A percentile compares a stretch with the other conserved stretches of the same genome.
Conservation (phyloP, 2,888 invertebrate genomes). For the Mythimna loreyi region DNA sequence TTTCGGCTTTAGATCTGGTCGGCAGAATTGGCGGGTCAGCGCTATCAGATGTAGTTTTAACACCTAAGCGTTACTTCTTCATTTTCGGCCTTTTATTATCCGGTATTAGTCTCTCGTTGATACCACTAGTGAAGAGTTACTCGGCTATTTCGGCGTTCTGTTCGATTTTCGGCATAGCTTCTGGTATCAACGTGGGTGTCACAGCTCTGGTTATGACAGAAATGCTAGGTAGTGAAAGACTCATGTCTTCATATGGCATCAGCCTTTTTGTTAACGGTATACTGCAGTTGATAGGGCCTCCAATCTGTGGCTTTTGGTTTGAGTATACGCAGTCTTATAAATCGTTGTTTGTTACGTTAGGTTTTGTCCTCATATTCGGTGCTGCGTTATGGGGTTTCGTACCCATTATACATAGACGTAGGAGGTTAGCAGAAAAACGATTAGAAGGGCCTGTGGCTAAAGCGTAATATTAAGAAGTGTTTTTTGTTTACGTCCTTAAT, state of each 20-base stretch:
- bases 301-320: constrained; percentile 94
- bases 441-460: constrained; percentile 61
- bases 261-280: constrained; percentile 96
- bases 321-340: constrained; percentile 92
- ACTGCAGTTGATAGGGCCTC: constrained; percentile 95
- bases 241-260: constrained; percentile 96
- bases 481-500: constrained; percentile 14
- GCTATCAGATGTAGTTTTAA: constrained; percentile 93
- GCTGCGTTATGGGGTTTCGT: constrained; percentile 94
- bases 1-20: constrained; percentile 95
- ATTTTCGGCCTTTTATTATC: constrained; percentile 95
- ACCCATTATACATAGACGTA: constrained; percentile 92
- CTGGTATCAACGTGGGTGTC: constrained; percentile 96
- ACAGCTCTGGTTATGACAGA: constrained; percentile 97
- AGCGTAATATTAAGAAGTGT: constrained; percentile 69
- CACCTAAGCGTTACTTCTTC: constrained; percentile 96
- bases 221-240: constrained; percentile 95
- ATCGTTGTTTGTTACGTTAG: constrained; percentile 94
- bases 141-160: constrained; percentile 93
- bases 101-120: constrained; percentile 93
- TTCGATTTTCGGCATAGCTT: constrained; percentile 95
- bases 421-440: constrained; percentile 68
- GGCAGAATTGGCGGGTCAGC: constrained; percentile 97
- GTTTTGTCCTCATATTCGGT: constrained; percentile 93
- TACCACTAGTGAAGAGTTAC: constrained; percentile 93